Base-by-base conservation (phyloP, 2,888 invertebrate species). In the Chrysina gloriosa region DNA sequence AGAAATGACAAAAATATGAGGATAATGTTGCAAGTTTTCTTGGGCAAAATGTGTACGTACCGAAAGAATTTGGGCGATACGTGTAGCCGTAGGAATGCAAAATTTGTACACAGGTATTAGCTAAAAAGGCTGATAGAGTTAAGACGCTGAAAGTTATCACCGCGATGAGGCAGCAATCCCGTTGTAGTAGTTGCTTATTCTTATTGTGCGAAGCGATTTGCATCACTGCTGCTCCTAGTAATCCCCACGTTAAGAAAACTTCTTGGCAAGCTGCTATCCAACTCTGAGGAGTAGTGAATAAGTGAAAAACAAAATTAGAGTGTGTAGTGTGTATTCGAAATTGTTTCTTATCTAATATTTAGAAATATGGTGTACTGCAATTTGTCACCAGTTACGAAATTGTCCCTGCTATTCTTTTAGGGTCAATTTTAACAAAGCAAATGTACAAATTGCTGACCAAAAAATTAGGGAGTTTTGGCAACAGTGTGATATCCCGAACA, bases 261-360 rank as follows among this genome's bases (percentile, higher is more conserved):
- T 96, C 96, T 79, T 95, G 92, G 14, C 93, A 92, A 0, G 96
- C 96, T 0, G 95, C 93, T 23, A 92, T 87, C 96, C 96, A 96
- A 73, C 94, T 91, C 90, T 93, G 84, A n/a, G n/a, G n/a, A n/a
- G n/a, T n/a, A n/a, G n/a, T n/a, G n/a, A n/a, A n/a, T 9, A 86
- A 86, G 72, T 34, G 19, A 68, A 6, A 69, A 42, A 16, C 16
- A n/a, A n/a, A 5, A 54, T 54, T 27, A 54, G 5, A 9, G 4
- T 54, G n/a, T 4, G 16, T 34, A n/a, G 16, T 36, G 3, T 48
- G 4, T 23, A 21, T 9, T 7, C 7, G 11, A 34, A 11, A 34
- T 34, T 3, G 34, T 34, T 34, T 34, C 34, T 3, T n/a, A n/a
- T n/a, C n/a, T n/a, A n/a, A n/a, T n/a, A n/a, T n/a, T n/a, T n/a